Evolutionary conservation across 2,113 vertebrate species (phyloP).

Genomic region (Chaetops frenatus): DNA sequence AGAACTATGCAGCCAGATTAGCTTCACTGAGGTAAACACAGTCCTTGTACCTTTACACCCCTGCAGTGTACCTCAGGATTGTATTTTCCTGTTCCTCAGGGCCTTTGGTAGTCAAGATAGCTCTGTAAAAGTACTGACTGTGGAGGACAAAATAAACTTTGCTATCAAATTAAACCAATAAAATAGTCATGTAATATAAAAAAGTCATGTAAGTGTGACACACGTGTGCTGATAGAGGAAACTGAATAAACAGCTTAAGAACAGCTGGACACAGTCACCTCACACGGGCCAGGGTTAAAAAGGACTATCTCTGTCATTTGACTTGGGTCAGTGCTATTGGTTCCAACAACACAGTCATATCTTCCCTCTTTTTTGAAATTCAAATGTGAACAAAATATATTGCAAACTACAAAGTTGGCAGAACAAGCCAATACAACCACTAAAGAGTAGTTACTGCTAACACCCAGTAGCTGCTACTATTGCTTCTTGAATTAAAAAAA

Average conservation of each 20-base stretch:
- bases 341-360: not conserved
- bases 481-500: not conserved
- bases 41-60: not conserved
- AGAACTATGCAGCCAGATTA: not conserved
- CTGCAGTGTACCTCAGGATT: not conserved
- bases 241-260: constrained; percentile 36
- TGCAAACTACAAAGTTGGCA: not conserved
- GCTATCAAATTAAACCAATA: not conserved
- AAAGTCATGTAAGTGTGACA: constrained; percentile 41
- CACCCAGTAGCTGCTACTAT: not conserved
- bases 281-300: not conserved
- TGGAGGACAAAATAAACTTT: constrained; percentile 20
- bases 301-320: not conserved
- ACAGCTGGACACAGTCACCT: constrained; percentile 8
- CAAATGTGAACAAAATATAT: constrained; percentile 43
- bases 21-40: not conserved
- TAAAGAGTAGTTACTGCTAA: not conserved
- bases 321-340: constrained; percentile 1
- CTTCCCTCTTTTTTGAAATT: constrained; percentile 47
- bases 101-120: not conserved
- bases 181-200: not conserved
- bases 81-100: not conserved
- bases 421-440: not conserved
- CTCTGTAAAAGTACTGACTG: not conserved
- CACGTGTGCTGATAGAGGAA: not conserved